Conservation (phyloP, 1,140 invertebrate species). For the Delia radicum region DNA sequence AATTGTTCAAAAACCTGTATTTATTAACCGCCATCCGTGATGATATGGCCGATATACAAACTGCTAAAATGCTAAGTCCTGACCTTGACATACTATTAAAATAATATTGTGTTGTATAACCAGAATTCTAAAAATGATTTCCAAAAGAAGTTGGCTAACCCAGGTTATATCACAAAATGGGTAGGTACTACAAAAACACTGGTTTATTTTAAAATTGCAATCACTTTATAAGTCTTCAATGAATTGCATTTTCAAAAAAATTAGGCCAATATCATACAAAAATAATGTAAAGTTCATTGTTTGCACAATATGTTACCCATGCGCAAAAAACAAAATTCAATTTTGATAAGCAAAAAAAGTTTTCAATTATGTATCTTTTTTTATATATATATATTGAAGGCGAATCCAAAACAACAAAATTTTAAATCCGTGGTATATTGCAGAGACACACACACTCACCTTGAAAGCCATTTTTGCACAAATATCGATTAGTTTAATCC, state of each 20-base stretch:
- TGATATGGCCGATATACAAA: too few relatives aligned
- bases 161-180: too few relatives aligned
- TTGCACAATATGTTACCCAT: slow-evolving; percentile 1
- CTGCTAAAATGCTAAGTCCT: too few relatives aligned
- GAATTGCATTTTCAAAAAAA: slow-evolving; percentile 16
- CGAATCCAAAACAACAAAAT: background rate
- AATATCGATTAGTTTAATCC: slow-evolving; percentile 4
- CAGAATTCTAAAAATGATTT: too few relatives aligned
- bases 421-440: background rate
- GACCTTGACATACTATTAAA: too few relatives aligned
- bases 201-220: background rate
- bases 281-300: background rate
- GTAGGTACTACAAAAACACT: too few relatives aligned
- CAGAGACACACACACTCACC: slow-evolving; percentile 33
- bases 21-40: too few relatives aligned
- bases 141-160: too few relatives aligned
- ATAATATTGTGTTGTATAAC: too few relatives aligned
- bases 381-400: background rate
- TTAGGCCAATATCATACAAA: slow-evolving; percentile 17
- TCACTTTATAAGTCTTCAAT: background rate
- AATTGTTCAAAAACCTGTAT: too few relatives aligned
- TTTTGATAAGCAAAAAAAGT: background rate
- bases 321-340: background rate
- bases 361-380: background rate
- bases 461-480: slow-evolving; percentile 47